Conservation (phyloP, 1,140 invertebrate species). For the Brachionus asplanchnoidis region DNA sequence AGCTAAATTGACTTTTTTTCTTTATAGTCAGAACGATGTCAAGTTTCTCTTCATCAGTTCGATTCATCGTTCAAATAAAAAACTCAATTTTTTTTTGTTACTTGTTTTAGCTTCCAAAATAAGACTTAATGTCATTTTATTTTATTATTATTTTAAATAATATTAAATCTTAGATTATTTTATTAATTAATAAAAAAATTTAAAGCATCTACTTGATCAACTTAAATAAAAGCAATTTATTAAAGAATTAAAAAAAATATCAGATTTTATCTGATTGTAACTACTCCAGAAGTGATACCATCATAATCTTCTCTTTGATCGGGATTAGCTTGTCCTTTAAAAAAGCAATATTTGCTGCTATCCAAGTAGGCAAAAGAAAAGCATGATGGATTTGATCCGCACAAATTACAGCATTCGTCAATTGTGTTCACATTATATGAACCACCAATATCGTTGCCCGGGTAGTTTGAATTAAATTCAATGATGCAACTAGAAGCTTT, state of each 20-base stretch:
- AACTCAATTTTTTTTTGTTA: too few species aligned
- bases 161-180: too few species aligned
- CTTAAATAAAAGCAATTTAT: background rate
- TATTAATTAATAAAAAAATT: too few species aligned
- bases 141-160: too few species aligned
- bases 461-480: constrained; percentile 11
- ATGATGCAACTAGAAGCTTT: constrained; percentile 1
- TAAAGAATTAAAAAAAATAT: background rate
- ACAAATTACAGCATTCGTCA: constrained; percentile 33
- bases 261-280: background rate
- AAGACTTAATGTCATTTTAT: background rate
- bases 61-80: too few species aligned
- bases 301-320: background rate
- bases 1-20: too few species aligned
- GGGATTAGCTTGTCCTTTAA: background rate
- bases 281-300: constrained; percentile 18
- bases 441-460: constrained; percentile 26
- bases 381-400: constrained; percentile 12
- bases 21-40: too few species aligned
- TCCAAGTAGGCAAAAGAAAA: constrained; percentile 6
- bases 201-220: background rate
- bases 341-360: constrained; percentile 5
- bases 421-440: background rate
- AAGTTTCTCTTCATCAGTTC: too few species aligned
- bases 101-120: too few species aligned